A percentile compares a stretch with the other conserved stretches of the same genome.
Evolutionary conservation across 1,140 invertebrate species (phyloP).

Genomic region (Pogonognathellus flavescens): DNA sequence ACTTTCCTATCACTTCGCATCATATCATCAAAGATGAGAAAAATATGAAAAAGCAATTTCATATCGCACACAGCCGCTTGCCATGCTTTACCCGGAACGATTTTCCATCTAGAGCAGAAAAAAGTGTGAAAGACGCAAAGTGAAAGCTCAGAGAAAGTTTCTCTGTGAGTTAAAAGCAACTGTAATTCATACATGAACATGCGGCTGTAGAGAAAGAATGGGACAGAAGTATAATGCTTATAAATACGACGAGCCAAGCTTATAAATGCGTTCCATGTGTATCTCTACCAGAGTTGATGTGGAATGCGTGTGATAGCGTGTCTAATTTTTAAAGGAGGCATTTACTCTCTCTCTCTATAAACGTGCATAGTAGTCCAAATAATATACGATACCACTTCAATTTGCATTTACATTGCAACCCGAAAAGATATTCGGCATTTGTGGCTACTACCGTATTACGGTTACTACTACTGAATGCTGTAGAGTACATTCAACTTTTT

Average conservation of each 20-base stretch:
- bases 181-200: not conserved
- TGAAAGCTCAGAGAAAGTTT: conserved; percentile 28
- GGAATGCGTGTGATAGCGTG: not conserved
- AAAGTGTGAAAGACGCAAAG: conserved; percentile 34
- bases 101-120: not conserved
- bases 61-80: not conserved
- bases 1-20: conserved; percentile 23
- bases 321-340: conserved; percentile 10
- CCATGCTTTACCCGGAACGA: not conserved
- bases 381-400: too few species aligned
- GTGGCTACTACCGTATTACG: not conserved
- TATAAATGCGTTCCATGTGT: not conserved
- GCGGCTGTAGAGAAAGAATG: not conserved
- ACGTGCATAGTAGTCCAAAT: not conserved
- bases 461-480: not conserved
- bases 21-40: conserved; percentile 34
- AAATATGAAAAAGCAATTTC: conserved; percentile 49
- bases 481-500: too few species aligned
- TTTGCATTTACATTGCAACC: too few species aligned
- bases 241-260: too few species aligned
- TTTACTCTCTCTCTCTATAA: not conserved
- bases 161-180: not conserved
- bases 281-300: not conserved
- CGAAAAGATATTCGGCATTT: not conserved
- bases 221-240: too few species aligned